phyloP scores from a whole-genome alignment of 2,888 invertebrate species.

The Galerucella calmariensis region DNA sequence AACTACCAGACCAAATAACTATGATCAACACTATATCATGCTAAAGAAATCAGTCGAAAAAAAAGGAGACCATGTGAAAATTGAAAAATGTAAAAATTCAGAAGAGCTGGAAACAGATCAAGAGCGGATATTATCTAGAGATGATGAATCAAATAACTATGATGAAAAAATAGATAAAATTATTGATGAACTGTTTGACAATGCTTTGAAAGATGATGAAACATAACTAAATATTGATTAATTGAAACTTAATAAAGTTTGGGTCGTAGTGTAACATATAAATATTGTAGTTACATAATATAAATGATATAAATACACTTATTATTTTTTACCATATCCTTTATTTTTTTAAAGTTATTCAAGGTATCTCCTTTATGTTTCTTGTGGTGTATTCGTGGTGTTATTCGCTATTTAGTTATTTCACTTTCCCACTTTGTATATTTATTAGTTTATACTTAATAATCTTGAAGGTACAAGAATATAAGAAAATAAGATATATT shows the following conservation, averaged over 20 bases:
- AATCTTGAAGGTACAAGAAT: no score
- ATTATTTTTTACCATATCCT: no score
- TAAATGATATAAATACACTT: no score
- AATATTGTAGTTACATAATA: neutral
- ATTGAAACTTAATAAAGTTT: neutral
- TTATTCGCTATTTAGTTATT: no score
- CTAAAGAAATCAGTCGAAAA: constrained; percentile 27
- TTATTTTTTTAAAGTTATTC: no score
- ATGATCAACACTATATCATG: constrained; percentile 28
- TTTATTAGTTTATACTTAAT: no score
- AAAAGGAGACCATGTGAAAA: constrained; percentile 6
- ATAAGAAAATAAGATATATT: no score
- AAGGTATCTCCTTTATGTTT: no score
- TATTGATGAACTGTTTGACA: constrained; percentile 53
- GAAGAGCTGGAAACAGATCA: constrained; percentile 11
- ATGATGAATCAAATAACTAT: constrained; percentile 29
- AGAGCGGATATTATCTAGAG: neutral
- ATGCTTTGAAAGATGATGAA: neutral
- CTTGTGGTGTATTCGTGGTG: no score
- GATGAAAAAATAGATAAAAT: constrained; percentile 43
- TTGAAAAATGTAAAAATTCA: neutral
- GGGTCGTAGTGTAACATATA: neutral
- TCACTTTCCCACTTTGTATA: no score
- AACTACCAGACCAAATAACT: constrained; percentile 46
- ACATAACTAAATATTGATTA: neutral